These are phyloP conservation scores for Diorhabda carinulata DNA, from an alignment of 1,140 invertebrate genomes.

Conservation along the genomic window DNA sequence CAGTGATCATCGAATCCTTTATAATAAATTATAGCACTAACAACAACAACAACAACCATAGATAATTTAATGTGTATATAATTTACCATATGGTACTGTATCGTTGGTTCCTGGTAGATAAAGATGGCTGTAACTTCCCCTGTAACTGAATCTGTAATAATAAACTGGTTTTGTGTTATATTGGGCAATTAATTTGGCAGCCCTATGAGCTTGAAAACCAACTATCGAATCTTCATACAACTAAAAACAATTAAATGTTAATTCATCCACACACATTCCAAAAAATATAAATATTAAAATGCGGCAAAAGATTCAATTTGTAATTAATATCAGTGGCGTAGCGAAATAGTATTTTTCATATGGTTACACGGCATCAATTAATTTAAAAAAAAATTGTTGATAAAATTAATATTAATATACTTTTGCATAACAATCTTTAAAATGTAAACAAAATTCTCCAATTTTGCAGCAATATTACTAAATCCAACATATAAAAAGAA, in stretches of 20 bases:
- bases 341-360: too few species aligned
- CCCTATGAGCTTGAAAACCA: slow-evolving; percentile 51
- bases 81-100: slow-evolving; percentile 39
- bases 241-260: slow-evolving; percentile 20
- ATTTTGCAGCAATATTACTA: too few species aligned
- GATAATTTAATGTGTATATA: neutral
- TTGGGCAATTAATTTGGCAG: slow-evolving; percentile 50
- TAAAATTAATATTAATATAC: neutral
- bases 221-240: slow-evolving; percentile 53
- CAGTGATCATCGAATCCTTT: neutral
- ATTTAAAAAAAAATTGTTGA: too few species aligned
- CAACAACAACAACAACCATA: too few species aligned
- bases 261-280: too few species aligned
- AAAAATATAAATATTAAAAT: too few species aligned
- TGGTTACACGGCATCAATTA: too few species aligned
- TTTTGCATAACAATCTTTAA: neutral
- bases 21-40: too few species aligned
- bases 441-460: neutral
- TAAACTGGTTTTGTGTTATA: slow-evolving; percentile 50
- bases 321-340: too few species aligned
- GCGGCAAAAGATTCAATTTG: too few species aligned
- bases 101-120: slow-evolving; percentile 47
- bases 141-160: slow-evolving; percentile 55
- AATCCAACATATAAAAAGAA: too few species aligned
- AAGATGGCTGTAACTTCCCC: slow-evolving; percentile 53